Evolutionary conservation across 2,113 vertebrate genomes (phyloP).

Genomic region (Pluvialis apricaria): DNA sequence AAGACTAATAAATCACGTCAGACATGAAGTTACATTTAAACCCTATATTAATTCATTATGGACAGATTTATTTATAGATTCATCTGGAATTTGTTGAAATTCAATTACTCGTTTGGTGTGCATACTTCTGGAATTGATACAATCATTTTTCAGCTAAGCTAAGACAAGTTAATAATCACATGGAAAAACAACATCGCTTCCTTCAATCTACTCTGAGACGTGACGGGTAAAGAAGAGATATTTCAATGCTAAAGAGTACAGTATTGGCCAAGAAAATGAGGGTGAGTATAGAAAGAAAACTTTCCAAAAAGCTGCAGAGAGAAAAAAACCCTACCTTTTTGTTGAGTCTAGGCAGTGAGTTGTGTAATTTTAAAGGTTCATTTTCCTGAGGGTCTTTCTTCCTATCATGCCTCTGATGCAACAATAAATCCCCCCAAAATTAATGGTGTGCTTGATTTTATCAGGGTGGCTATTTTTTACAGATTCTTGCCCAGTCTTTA

Average conservation of each 20-base stretch:
- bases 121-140: neutral
- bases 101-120: neutral
- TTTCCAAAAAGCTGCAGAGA: neutral
- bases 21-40: neutral
- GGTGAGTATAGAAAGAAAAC: neutral
- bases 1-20: neutral
- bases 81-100: neutral
- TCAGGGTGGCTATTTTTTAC: neutral
- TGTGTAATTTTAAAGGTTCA: neutral
- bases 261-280: neutral
- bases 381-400: neutral
- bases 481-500: neutral
- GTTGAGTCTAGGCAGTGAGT: neutral
- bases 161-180: neutral
- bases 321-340: neutral
- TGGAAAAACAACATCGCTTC: neutral
- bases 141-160: neutral
- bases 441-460: neutral
- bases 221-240: neutral
- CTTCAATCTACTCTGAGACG: neutral
- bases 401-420: neutral
- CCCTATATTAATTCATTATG: neutral
- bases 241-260: neutral
- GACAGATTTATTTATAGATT: neutral
- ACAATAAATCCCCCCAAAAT: neutral